Conservation (phyloP, 2,113 vertebrate species). For the Bubalus kerabau region DNA sequence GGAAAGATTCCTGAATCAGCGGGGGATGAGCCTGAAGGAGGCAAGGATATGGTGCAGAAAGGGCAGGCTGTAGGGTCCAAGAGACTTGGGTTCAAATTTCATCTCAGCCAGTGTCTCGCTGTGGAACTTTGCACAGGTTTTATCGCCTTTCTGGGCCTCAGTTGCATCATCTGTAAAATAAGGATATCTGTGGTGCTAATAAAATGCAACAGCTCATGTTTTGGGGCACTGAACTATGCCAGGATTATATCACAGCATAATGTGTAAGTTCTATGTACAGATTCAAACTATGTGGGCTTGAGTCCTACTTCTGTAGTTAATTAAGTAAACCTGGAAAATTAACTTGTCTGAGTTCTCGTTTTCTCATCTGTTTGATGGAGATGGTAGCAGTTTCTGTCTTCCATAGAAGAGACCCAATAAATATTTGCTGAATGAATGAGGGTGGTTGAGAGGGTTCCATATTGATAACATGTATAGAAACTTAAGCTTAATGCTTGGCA, state of each 20-base stretch:
- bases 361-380: not conserved
- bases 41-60: not conserved
- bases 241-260: not conserved
- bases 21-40: not conserved
- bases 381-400: not conserved
- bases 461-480: not conserved
- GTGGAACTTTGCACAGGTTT: not conserved
- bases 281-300: not conserved
- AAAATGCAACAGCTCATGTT: not conserved
- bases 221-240: not conserved
- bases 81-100: not conserved
- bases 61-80: not conserved
- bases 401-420: not conserved
- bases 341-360: not conserved
- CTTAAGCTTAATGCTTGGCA: not conserved
- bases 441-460: not conserved
- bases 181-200: not conserved
- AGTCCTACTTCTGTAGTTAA: not conserved
- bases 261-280: not conserved
- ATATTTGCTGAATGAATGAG: not conserved
- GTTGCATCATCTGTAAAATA: not conserved
- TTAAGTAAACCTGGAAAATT: not conserved
- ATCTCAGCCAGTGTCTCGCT: not conserved
- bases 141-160: not conserved
- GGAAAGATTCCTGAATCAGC: not conserved